Percentiles rank a stretch among this genome's conserved stretches.
Conservation (phyloP, 2,113 vertebrate genomes). For the Cyanoderma ruficeps region DNA sequence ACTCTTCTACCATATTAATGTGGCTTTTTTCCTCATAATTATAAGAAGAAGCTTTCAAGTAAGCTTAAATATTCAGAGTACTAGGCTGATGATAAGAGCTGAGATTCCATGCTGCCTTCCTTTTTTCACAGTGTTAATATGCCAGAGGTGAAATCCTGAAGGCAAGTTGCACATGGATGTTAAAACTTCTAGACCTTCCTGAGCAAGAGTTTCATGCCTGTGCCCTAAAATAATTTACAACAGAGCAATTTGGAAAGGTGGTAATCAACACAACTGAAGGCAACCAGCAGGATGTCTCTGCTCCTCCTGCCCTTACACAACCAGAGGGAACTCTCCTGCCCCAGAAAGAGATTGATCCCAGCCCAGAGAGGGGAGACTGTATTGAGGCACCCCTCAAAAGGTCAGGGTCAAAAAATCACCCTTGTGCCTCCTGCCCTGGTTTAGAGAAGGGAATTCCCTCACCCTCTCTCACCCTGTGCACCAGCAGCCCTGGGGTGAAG, state of each 20-base stretch:
- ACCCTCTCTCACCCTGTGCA: not conserved
- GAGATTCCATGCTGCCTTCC: not conserved
- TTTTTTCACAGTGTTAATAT: not conserved
- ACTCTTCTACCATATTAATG: not conserved
- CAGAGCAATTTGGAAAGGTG: not conserved
- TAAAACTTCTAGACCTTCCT: not conserved
- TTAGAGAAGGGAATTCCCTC: not conserved
- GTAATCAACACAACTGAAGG: not conserved
- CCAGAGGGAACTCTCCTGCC: not conserved
- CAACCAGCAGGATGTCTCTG: not conserved
- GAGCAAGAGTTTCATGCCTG: not conserved
- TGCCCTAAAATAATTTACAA: not conserved
- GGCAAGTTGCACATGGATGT: not conserved
- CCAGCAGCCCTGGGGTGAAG: not conserved
- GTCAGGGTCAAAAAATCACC: not conserved
- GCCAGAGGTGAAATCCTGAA: not conserved
- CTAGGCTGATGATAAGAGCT: not conserved
- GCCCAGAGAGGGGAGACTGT: no score
- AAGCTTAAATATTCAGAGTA: not conserved
- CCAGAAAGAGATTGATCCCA: not conserved
- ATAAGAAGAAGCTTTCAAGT: not conserved
- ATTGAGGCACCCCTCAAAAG: not conserved
- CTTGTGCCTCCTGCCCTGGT: not conserved
- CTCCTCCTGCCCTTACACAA: not conserved
- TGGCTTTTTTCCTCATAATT: not conserved